Evolutionary conservation across 2,113 vertebrate species (phyloP).

Genomic region (Malurus cyaneus): DNA sequence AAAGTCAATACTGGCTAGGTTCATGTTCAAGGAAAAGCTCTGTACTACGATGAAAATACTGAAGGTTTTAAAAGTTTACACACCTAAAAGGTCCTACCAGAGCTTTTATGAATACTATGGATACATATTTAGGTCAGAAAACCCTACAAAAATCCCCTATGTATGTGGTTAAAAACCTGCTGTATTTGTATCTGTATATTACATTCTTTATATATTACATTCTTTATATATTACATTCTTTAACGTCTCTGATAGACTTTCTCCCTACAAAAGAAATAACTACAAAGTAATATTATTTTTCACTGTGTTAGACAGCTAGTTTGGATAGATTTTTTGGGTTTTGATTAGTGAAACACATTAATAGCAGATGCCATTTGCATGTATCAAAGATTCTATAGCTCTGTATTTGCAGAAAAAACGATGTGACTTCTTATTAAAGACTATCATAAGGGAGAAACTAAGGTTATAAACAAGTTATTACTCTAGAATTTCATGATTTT

Average conservation of each 20-base stretch:
- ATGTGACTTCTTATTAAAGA: slow-evolving; percentile 5
- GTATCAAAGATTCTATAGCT: not conserved
- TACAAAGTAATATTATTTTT: not conserved
- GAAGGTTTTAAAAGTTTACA: not conserved
- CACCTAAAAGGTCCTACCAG: not conserved
- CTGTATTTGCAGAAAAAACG: not conserved
- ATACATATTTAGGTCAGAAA: not conserved
- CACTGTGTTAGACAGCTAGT: not conserved
- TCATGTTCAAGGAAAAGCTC: not conserved
- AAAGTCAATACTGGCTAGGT: not conserved
- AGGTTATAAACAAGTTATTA: slow-evolving; percentile 52
- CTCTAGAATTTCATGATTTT: slow-evolving; percentile 37
- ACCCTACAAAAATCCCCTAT: not conserved
- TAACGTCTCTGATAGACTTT: not conserved
- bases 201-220: not conserved
- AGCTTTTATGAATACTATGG: not conserved
- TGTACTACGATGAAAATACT: not conserved
- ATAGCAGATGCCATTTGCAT: not conserved
- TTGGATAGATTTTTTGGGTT: not conserved
- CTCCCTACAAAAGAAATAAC: not conserved
- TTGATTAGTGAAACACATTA: not conserved
- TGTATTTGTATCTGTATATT: not conserved
- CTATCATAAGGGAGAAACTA: slow-evolving; percentile 40
- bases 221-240: not conserved
- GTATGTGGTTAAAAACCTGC: not conserved